These are phyloP conservation scores for Colistium nudipinnis DNA, from an alignment of 2,113 vertebrate species.

Conservation along the genomic window DNA sequence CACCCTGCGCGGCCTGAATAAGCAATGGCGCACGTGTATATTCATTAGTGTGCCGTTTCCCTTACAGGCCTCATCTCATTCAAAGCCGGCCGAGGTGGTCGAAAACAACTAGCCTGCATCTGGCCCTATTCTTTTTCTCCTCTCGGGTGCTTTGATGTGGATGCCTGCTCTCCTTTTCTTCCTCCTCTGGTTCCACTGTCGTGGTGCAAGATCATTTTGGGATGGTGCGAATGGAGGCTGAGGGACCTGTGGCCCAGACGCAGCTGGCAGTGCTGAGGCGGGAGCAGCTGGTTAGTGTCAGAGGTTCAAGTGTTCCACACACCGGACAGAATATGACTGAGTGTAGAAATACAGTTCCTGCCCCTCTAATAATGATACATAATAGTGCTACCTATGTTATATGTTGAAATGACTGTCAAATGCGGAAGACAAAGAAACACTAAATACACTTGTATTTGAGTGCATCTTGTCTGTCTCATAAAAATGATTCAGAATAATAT, in stretches of 20 bases:
- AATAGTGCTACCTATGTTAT: too few relatives aligned
- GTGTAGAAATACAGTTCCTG: conserved; percentile 10
- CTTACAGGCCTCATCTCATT: conserved; percentile 55
- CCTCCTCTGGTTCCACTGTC: conserved; percentile 64
- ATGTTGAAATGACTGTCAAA: too few relatives aligned
- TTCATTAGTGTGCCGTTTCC: conserved; percentile 53
- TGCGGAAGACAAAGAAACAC: too few relatives aligned
- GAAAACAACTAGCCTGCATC: conserved; percentile 68
- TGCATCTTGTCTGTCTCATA: too few relatives aligned
- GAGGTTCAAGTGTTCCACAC: conserved; percentile 52
- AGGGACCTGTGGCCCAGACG: conserved; percentile 28
- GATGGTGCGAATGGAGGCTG: conserved; percentile 47
- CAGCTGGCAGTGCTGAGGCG: conserved; percentile 54
- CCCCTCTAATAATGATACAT: too few relatives aligned
- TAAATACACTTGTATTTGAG: too few relatives aligned
- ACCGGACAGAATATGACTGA: conserved; percentile 22
- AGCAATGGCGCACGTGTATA: conserved; percentile 66
- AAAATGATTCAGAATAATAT: too few relatives aligned
- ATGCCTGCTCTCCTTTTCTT: conserved; percentile 63
- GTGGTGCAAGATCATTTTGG: conserved; percentile 76
- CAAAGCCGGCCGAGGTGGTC: conserved; percentile 43
- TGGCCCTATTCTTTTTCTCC: conserved; percentile 71
- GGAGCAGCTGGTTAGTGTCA: conserved; percentile 69
- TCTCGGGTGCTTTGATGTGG: conserved; percentile 70
- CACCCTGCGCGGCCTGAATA: conserved; percentile 43